These are phyloP conservation scores for Solenopsis fugax DNA, from an alignment of 1,140 invertebrate species.

Conservation along the genomic window DNA sequence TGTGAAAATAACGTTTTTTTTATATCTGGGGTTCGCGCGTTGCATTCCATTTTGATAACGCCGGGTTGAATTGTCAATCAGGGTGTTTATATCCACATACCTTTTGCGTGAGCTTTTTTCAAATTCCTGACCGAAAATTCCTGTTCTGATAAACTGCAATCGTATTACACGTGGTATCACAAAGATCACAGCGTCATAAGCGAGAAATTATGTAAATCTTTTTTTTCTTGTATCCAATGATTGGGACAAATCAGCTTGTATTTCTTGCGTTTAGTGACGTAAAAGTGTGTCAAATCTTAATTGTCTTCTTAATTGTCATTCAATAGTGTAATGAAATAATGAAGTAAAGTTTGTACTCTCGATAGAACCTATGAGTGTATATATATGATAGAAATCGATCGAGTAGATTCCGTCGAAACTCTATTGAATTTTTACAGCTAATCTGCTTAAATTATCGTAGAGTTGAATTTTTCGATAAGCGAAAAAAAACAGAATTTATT, in stretches of 20 bases:
- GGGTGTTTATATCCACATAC: neutral
- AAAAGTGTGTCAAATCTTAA: neutral
- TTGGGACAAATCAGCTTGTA: neutral
- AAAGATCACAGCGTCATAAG: neutral
- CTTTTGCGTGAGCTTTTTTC: neutral
- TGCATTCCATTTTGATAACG: neutral
- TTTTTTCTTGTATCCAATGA: neutral
- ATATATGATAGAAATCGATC: neutral
- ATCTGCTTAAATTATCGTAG: neutral
- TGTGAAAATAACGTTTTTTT: neutral
- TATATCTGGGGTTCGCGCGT: neutral
- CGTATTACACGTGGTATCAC: neutral
- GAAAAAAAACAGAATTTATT: neutral
- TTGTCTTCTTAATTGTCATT: neutral
- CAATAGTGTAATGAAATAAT: neutral
- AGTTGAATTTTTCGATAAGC: neutral
- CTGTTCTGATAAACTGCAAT: neutral
- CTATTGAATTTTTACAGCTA: neutral
- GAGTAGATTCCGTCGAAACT: neutral
- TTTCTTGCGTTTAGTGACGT: neutral
- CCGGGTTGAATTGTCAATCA: neutral
- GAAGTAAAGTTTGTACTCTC: neutral
- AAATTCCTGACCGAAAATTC: neutral
- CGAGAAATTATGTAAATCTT: slow-evolving; percentile 25
- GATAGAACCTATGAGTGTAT: neutral